phyloP scores from a whole-genome alignment of 2,113 vertebrate species.

The Neodontobutis hainanensis region DNA sequence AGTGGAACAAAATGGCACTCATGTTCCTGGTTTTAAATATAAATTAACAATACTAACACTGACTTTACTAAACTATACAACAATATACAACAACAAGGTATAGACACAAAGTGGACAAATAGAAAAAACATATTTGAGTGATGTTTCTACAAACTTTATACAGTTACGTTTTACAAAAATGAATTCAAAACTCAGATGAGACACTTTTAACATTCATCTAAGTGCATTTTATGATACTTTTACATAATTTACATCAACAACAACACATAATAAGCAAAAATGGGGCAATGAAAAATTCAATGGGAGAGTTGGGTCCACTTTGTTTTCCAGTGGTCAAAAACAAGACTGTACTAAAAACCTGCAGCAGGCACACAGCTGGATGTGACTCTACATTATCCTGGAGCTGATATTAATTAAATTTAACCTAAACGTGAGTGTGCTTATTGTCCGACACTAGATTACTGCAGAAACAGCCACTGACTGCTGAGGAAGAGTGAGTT shows the following conservation, averaged over 20 bases:
- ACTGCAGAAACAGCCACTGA: too few species aligned
- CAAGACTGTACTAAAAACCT: too few species aligned
- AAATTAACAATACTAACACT: constrained; percentile 46
- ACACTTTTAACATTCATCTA: not conserved
- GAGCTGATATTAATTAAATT: too few species aligned
- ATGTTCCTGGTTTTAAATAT: constrained; percentile 25
- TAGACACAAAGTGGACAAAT: constrained; percentile 27
- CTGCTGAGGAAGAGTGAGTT: too few species aligned
- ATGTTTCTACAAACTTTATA: constrained; percentile 44
- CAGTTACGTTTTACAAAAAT: constrained; percentile 46
- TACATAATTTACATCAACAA: not conserved
- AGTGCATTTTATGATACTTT: not conserved
- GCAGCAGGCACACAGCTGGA: too few species aligned
- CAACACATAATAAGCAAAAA: not conserved
- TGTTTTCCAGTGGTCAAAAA: too few species aligned
- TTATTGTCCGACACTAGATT: too few species aligned
- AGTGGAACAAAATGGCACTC: not conserved
- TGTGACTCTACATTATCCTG: too few species aligned
- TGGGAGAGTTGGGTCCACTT: not conserved
- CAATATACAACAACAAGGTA: constrained; percentile 26
- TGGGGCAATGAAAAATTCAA: not conserved
- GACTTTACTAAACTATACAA: constrained; percentile 28
- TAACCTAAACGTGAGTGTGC: too few species aligned
- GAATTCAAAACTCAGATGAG: constrained; percentile 24
- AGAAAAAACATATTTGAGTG: constrained; percentile 36